phyloP scores from a whole-genome alignment of 2,888 invertebrate genomes.

The Liopterus haemorrhoidalis region DNA sequence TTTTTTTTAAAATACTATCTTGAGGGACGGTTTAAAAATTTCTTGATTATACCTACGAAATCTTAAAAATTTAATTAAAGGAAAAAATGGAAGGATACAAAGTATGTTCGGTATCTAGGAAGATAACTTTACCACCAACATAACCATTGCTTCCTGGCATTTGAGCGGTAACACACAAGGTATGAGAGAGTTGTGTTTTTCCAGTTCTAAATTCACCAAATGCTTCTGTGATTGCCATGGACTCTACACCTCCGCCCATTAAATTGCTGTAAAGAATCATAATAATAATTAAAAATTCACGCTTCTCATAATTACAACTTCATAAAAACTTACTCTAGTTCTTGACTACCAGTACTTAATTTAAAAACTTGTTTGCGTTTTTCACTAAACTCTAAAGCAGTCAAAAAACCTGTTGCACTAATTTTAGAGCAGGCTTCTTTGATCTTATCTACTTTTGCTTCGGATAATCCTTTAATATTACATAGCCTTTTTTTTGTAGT shows the following conservation, averaged over 20 bases:
- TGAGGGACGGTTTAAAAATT: too few relatives aligned
- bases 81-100: slow-evolving; percentile 61
- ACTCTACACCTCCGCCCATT: slow-evolving; percentile 72
- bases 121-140: slow-evolving; percentile 74
- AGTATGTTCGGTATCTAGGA: slow-evolving; percentile 76
- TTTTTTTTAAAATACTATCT: too few relatives aligned
- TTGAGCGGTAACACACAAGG: slow-evolving; percentile 72
- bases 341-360: slow-evolving; percentile 60
- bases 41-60: too few relatives aligned
- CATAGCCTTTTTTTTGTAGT: slow-evolving; percentile 65
- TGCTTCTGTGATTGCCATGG: slow-evolving; percentile 78
- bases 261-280: slow-evolving; percentile 53
- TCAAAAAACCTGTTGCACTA: slow-evolving; percentile 59
- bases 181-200: slow-evolving; percentile 76
- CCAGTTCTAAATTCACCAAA: slow-evolving; percentile 80
- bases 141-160: slow-evolving; percentile 63
- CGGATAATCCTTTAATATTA: slow-evolving; percentile 69
- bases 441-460: slow-evolving; percentile 72
- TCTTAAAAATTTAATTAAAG: slow-evolving; percentile 9
- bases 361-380: slow-evolving; percentile 67
- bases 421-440: slow-evolving; percentile 70
- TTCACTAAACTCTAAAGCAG: slow-evolving; percentile 67
- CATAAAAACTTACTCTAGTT: slow-evolving; percentile 59
- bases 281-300: slow-evolving; percentile 16
- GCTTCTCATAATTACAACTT: slow-evolving; percentile 1